phyloP scores from a whole-genome alignment of 2,888 invertebrate genomes.

The Glaucopsyche alexis region DNA sequence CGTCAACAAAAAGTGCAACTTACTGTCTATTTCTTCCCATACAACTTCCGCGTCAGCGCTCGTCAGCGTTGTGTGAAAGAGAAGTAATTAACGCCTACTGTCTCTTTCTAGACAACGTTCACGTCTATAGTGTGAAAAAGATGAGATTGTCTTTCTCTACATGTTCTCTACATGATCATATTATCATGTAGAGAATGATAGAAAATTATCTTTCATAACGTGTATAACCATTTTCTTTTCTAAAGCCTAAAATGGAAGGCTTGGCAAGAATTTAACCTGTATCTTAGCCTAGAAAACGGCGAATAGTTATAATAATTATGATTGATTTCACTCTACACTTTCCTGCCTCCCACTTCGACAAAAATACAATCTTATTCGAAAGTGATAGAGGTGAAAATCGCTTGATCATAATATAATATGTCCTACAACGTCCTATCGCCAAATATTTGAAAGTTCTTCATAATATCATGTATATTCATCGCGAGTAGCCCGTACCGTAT shows the following conservation, averaged over 20 bases:
- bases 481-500: conserved; percentile 1
- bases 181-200: not conserved
- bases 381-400: conserved; percentile 9
- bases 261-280: conserved; percentile 38
- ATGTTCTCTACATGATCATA: not conserved
- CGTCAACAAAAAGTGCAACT: not conserved
- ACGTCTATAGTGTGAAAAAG: not conserved
- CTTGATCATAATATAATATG: not conserved
- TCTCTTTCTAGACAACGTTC: conserved; percentile 9
- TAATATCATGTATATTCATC: conserved; percentile 21
- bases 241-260: conserved; percentile 19
- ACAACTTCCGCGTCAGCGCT: conserved; percentile 13
- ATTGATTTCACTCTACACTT: conserved; percentile 39
- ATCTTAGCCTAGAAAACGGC: conserved; percentile 42
- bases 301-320: conserved; percentile 37
- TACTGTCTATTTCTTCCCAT: conserved; percentile 6
- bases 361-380: not conserved
- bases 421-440: not conserved
- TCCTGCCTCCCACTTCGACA: not conserved
- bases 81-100: not conserved
- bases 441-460: conserved; percentile 27
- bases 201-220: too few relatives aligned
- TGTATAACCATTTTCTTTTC: not conserved
- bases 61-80: not conserved
- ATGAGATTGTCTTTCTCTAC: not conserved